These are phyloP conservation scores for Diploptera punctata DNA, from an alignment of 2,888 invertebrate genomes.

Conservation along the genomic window DNA sequence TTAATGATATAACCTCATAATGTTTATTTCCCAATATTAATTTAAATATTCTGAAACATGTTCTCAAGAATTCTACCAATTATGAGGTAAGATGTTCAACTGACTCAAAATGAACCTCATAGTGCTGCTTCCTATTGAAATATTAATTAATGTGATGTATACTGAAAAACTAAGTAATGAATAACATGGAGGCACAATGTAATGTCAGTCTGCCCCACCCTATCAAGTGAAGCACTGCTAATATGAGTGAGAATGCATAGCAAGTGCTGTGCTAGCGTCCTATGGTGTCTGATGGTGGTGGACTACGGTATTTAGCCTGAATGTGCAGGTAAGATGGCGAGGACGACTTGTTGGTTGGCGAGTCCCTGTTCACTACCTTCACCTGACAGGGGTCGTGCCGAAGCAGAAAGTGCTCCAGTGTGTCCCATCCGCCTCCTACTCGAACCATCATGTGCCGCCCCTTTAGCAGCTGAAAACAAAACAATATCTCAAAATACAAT, in stretches of 20 bases:
- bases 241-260: not conserved
- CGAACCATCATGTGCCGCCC: constrained; percentile 96
- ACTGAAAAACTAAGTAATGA: too few species aligned
- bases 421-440: constrained; percentile 94
- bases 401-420: constrained; percentile 88
- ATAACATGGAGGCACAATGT: too few species aligned
- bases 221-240: constrained; percentile 19
- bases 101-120: too few species aligned
- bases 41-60: too few species aligned
- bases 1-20: too few species aligned
- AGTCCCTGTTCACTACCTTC: constrained; percentile 44
- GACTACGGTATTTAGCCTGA: constrained; percentile 73
- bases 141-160: too few species aligned
- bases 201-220: too few species aligned
- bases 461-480: constrained; percentile 74
- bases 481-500: too few species aligned
- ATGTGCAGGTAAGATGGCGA: constrained; percentile 67
- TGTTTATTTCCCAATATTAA: too few species aligned
- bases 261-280: constrained; percentile 33
- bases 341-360: constrained; percentile 54
- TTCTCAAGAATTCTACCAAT: too few species aligned
- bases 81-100: too few species aligned
- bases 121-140: too few species aligned
- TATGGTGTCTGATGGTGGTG: constrained; percentile 33
- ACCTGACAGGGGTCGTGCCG: constrained; percentile 87